Evolutionary conservation across 2,888 invertebrate genomes (phyloP).

Genomic region (Syritta pipiens): DNA sequence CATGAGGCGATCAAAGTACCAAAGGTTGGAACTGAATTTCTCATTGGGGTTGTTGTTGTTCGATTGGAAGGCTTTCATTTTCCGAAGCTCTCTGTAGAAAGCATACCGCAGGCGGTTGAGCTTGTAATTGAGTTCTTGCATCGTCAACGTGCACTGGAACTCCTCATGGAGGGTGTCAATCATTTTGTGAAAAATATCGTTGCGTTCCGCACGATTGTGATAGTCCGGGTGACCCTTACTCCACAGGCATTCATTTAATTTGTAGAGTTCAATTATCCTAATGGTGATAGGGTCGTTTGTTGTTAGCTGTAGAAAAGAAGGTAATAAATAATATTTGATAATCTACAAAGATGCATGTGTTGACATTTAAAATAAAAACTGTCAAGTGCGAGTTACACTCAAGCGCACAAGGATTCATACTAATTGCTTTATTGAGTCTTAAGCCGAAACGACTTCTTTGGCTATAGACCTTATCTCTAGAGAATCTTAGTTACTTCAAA

Average conservation of each 20-base stretch:
- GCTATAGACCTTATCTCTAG: too few relatives aligned
- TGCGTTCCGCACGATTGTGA: conserved; percentile 42
- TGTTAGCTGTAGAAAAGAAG: conserved; percentile 7
- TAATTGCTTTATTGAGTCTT: too few relatives aligned
- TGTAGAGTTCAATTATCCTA: conserved; percentile 36
- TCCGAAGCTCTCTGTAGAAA: conserved; percentile 39
- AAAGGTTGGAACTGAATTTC: conserved; percentile 27
- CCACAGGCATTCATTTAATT: conserved; percentile 39
- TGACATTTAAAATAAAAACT: too few relatives aligned
- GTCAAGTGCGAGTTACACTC: too few relatives aligned
- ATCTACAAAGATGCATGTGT: too few relatives aligned
- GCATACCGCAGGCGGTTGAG: conserved; percentile 37
- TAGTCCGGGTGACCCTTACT: conserved; percentile 46
- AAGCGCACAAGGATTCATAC: too few relatives aligned
- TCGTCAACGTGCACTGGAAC: conserved; percentile 20
- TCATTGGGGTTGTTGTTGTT: conserved; percentile 19
- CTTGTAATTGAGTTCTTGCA: conserved; percentile 38
- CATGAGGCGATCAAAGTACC: conserved; percentile 33
- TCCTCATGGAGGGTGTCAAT: background rate
- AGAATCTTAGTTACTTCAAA: too few relatives aligned
- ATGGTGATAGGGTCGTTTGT: conserved; percentile 30
- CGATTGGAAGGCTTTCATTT: conserved; percentile 46
- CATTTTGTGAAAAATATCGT: conserved; percentile 34
- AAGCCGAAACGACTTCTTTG: too few relatives aligned
- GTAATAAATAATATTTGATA: too few relatives aligned